phyloP scores from a whole-genome alignment of 1,140 invertebrate species.

The Polypedilum vanderplanki region DNA sequence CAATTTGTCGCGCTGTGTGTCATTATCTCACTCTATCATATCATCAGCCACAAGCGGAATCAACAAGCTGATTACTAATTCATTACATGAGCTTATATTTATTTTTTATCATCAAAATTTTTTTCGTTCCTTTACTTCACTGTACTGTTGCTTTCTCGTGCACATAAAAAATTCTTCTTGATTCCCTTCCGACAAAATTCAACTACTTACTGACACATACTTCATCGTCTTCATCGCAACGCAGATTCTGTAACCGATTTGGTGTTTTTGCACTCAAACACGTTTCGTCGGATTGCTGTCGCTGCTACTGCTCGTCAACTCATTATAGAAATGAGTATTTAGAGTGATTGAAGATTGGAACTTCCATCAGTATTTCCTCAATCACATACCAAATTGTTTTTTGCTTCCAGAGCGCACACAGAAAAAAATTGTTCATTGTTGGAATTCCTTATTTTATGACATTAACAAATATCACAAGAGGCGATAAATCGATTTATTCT shows the following conservation, averaged over 20 bases:
- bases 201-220: background rate
- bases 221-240: background rate
- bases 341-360: too few species aligned
- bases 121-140: background rate
- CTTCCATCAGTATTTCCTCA: too few species aligned
- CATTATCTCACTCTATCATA: background rate
- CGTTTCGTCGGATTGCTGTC: background rate
- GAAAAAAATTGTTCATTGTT: too few species aligned
- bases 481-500: too few species aligned
- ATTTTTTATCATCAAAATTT: background rate
- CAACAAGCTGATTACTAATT: constrained; percentile 1
- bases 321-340: too few species aligned
- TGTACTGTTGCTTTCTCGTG: too few species aligned
- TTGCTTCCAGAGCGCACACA: too few species aligned
- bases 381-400: too few species aligned
- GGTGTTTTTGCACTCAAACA: background rate
- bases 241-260: constrained; percentile 2
- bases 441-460: too few species aligned
- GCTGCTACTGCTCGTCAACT: too few species aligned
- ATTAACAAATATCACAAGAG: too few species aligned
- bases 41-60: background rate
- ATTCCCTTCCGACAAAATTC: background rate
- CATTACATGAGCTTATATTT: constrained; percentile 15
- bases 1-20: too few species aligned
- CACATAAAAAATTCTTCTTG: background rate